phyloP scores from a whole-genome alignment of 1,140 invertebrate genomes.

The Streblospio benedicti region DNA sequence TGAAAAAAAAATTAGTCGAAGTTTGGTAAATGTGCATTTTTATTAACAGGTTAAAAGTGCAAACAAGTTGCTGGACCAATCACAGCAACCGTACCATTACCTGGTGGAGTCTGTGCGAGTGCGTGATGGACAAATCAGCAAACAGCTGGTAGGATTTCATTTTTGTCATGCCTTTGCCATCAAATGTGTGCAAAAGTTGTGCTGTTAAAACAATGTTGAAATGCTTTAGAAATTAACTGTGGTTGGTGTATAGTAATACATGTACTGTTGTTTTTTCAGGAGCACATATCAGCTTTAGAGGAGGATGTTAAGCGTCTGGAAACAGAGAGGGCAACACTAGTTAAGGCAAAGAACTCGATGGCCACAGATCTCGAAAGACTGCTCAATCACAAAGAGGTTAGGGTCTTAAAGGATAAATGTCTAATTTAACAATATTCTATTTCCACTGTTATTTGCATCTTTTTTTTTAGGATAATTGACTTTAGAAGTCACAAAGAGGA shows the following conservation, averaged over 20 bases:
- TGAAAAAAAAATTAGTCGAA: no score
- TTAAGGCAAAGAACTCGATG: conserved; percentile 40
- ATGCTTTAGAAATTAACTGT: neutral
- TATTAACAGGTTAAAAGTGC: conserved; percentile 35
- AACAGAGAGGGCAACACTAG: conserved; percentile 31
- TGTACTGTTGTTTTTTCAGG: neutral
- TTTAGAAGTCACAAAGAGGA: no score
- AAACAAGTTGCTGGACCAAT: conserved; percentile 37
- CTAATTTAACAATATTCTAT: no score
- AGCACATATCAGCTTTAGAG: neutral
- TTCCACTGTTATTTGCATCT: no score
- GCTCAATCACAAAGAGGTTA: conserved; percentile 41
- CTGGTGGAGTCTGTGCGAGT: conserved; percentile 39
- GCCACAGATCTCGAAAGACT: conserved; percentile 42
- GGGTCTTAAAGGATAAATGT: no score
- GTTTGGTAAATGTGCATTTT: no score
- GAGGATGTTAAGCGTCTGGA: conserved; percentile 21
- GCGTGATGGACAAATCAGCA: conserved; percentile 34
- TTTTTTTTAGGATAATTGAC: no score
- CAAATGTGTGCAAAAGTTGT: neutral
- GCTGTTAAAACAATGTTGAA: neutral
- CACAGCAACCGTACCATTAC: conserved; percentile 45
- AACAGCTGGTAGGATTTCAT: conserved; percentile 36
- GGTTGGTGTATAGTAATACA: neutral
- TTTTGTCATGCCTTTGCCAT: conserved; percentile 26